Conservation (phyloP, 2,113 vertebrate genomes). For the Sylvia atricapilla region DNA sequence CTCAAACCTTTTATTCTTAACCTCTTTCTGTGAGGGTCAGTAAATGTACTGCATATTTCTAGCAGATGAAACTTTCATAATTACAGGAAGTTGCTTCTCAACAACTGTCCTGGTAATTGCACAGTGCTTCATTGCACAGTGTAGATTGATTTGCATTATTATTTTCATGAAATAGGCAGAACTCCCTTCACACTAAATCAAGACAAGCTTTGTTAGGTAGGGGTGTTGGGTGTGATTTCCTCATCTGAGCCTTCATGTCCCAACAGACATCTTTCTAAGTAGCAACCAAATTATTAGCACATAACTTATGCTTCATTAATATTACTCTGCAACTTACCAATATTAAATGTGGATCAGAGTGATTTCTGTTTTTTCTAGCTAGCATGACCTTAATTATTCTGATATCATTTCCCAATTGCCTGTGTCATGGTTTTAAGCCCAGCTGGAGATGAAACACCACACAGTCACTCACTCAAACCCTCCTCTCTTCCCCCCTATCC, state of each 20-base stretch:
- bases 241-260: background rate
- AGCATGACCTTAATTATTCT: slow-evolving; percentile 1
- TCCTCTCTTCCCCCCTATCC: background rate
- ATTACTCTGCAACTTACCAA: background rate
- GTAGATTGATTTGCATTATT: background rate
- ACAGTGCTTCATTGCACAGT: background rate
- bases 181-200: background rate
- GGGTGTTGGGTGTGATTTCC: background rate
- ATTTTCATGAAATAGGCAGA: background rate
- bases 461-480: background rate
- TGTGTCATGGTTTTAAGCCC: background rate
- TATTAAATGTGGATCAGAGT: background rate
- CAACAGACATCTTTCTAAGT: background rate
- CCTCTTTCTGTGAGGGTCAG: background rate
- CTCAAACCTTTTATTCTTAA: background rate
- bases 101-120: background rate
- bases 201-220: background rate
- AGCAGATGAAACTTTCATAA: background rate
- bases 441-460: background rate
- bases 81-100: background rate
- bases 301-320: background rate
- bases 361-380: background rate
- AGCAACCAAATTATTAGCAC: background rate
- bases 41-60: background rate
- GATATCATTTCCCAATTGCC: background rate